Percentiles rank a stretch among this genome's conserved stretches.
phyloP scores from a whole-genome alignment of 2,113 vertebrate species.

The Psephotus haematonotus region DNA sequence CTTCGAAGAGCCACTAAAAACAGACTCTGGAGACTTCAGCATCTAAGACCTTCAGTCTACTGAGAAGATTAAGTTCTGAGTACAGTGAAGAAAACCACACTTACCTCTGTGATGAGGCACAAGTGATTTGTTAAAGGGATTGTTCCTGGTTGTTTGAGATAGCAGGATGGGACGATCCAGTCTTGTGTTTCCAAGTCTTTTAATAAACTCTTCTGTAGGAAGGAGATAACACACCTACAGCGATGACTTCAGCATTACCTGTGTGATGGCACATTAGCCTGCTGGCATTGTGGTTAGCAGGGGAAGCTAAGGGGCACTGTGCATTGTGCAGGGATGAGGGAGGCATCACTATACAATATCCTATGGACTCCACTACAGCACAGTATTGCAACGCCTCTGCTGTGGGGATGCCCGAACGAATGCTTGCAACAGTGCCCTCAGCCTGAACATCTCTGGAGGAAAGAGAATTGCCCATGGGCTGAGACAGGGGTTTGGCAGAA shows the following conservation, averaged over 20 bases:
- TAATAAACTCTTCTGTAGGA: neutral
- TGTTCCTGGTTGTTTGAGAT: neutral
- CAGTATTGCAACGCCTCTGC: neutral
- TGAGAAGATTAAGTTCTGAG: neutral
- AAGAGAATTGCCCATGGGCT: neutral
- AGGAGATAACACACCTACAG: neutral
- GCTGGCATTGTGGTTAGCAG: fast-evolving
- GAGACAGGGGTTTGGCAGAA: neutral
- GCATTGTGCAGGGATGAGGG: neutral
- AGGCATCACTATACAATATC: neutral
- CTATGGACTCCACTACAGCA: fast-evolving
- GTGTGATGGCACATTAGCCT: neutral
- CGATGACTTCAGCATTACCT: neutral
- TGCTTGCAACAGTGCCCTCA: neutral
- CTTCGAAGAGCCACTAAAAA: neutral
- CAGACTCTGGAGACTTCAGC: neutral
- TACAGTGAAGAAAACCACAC: neutral
- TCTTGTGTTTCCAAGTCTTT: neutral
- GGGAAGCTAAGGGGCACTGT: neutral
- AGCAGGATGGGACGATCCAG: neutral
- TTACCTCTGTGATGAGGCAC: neutral
- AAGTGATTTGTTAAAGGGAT: neutral
- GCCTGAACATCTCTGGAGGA: neutral
- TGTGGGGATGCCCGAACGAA: neutral
- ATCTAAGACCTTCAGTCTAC: neutral